These are phyloP conservation scores for Priapulus caudatus DNA, from an alignment of 2,888 invertebrate species.

Conservation along the genomic window DNA sequence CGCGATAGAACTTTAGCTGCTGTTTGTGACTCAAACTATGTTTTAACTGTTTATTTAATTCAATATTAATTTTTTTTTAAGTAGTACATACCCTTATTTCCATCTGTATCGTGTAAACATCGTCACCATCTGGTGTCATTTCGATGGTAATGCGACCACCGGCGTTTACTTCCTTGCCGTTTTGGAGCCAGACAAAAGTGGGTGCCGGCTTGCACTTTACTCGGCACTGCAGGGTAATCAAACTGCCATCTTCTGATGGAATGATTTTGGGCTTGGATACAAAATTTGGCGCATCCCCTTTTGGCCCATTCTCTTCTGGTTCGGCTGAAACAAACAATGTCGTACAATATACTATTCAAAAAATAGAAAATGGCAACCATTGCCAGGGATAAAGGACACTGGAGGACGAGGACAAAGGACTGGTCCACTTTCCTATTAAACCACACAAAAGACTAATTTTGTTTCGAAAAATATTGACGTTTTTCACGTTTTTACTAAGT, in stretches of 20 bases:
- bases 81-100: constrained; percentile 29
- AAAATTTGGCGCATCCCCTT: constrained; percentile 65
- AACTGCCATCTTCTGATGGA: constrained; percentile 91
- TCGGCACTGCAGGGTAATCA: constrained; percentile 91
- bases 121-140: constrained; percentile 31
- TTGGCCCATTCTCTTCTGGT: constrained; percentile 20
- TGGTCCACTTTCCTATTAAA: too few relatives aligned
- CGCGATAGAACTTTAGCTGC: too few relatives aligned
- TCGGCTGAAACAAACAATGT: neutral
- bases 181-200: constrained; percentile 86
- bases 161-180: constrained; percentile 49
- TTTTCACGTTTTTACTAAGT: neutral
- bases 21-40: too few relatives aligned
- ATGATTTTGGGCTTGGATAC: constrained; percentile 97
- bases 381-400: constrained; percentile 28
- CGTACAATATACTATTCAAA: too few relatives aligned
- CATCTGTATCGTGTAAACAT: constrained; percentile 32
- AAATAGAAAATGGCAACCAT: constrained; percentile 1
- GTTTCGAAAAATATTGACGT: neutral
- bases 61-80: too few relatives aligned
- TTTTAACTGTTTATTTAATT: too few relatives aligned
- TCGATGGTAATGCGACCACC: constrained; percentile 30
- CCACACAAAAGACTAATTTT: neutral
- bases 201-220: constrained; percentile 84
- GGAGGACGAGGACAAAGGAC: too few relatives aligned